Base-by-base conservation (phyloP, 1,140 invertebrate species). In the Drosophila pallidifrons region DNA sequence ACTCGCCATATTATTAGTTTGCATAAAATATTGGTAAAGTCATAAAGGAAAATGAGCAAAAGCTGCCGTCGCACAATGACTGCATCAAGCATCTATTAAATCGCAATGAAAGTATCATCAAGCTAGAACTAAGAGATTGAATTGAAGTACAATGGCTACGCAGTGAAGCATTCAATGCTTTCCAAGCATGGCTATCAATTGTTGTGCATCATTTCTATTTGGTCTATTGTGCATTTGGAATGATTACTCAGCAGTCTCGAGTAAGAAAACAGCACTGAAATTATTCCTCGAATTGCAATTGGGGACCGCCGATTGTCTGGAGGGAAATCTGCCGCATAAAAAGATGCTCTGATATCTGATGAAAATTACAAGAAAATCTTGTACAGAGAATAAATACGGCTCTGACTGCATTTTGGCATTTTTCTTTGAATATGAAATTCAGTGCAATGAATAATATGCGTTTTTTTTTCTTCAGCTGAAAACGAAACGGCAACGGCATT, bases 181-280 rank as follows among this genome's bases (percentile, higher is more conserved):
- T 57, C 69, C 69, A 35, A 72, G 72, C 72, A 79, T 71, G 76
- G 47, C 77, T 71, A 79, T 79, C 77, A 79, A 79, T 51, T 79
- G 75, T 72, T 66, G 35, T 73, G 70, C 75, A 55, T 6, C 65
- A 13, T 60, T 49, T 66, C 47, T 57, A 52, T 69, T 59, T 58
- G 15, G 63, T 59, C 68, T 75, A 82, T 87, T 87, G 82, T 87
- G 82, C 73, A 88, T 82, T 88, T 77, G 77, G 57, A 70, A 88
- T 87, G 82, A 87, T 88, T 88, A 77, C 82, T 77, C 38, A 41
- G 43, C 45, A 43, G 52, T 43, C 51, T 54, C 61, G 64, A 49
- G 47, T 32, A 47, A 47, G 7, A 52, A 49, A 49, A 60, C 61
- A 87, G 72, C 51, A 70, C 59, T 41, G 60, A 77, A 87, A 82